Evolutionary conservation across 2,888 invertebrate species (phyloP).

Genomic region (Poecilus cupreus): DNA sequence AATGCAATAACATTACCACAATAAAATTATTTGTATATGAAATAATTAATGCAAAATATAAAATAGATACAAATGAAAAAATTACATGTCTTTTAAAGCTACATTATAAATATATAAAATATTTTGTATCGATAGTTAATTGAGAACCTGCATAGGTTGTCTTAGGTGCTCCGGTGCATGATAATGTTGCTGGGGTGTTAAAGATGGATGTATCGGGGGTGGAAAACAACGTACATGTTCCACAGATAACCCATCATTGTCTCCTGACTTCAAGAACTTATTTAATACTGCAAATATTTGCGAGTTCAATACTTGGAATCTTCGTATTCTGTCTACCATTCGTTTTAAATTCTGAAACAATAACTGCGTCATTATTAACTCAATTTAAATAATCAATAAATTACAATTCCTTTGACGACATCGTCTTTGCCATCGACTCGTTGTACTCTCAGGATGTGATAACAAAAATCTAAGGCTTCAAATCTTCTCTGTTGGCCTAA

Average conservation of each 20-base stretch:
- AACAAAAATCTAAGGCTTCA: conserved; percentile 98
- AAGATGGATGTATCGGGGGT: conserved; percentile 89
- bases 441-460: conserved; percentile 96
- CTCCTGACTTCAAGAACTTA: conserved; percentile 92
- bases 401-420: conserved; percentile 94
- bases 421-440: conserved; percentile 97
- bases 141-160: conserved; percentile 66
- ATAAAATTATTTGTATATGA: conserved; percentile 39
- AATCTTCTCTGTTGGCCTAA: conserved; percentile 96
- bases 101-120: conserved; percentile 57
- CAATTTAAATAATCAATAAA: conserved; percentile 70
- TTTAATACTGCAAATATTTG: conserved; percentile 97
- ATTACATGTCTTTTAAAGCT: conserved; percentile 39
- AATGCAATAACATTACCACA: conserved; percentile 45
- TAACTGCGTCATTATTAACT: conserved; percentile 57
- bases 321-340: conserved; percentile 97
- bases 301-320: conserved; percentile 98
- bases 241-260: conserved; percentile 88
- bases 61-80: conserved; percentile 42
- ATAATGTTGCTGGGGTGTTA: conserved; percentile 75
- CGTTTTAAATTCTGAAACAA: conserved; percentile 88
- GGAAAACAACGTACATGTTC: conserved; percentile 98
- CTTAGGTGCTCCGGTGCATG: conserved; percentile 78
- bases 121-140: conserved; percentile 48
- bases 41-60: conserved; percentile 37